Evolutionary conservation across 1,140 invertebrate genomes (phyloP), one percentile per base, ranked within the genome.

Genomic region (Ctenoplectra terminalis): DNA sequence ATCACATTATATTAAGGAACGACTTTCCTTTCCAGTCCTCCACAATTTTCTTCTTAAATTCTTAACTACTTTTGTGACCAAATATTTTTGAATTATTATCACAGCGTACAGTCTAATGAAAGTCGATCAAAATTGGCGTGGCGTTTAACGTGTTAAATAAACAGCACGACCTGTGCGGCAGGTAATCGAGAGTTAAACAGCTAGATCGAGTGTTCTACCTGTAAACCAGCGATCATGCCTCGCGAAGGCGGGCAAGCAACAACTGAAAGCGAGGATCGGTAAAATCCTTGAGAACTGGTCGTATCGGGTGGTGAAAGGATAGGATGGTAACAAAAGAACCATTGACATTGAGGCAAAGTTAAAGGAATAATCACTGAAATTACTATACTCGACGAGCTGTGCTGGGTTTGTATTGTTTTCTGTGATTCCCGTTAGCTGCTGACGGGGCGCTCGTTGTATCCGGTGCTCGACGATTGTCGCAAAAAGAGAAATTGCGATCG

Each of bases 211-310:
- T 11, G 37, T 48, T 40, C 15, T 66, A 54, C 61, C 26, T 2
- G 43, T 20, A 43, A 43, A 31, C 20, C 13, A 31, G 26, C 31
- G 3, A 69, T 37, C 50, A 34, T 20, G 23, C 20, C 37, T 2
- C 40, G 9, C 13, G 15, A 23, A 50, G 58, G 17, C 48, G 26
- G 37, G 77, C 63, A 72, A 71, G 31, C 23, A 43, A n/a, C 11
- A n/a, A 52, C 46, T 31, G 56, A 61, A 79, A 71, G 54, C 66
- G 60, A 63, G 46, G 77, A 73, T 73, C 77, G 34, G 20, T 46
- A 40, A 80, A 61, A 80, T 80, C 77, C 70, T 80, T 80, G 77
- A 73, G 43, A 73, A 54, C 37, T 54, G 67, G 46, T 72, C 46
- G 34, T 50, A 43, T 61, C 31, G 67, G 31, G 1, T 50, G 77